These are phyloP conservation scores for Poecilia gillii DNA, from an alignment of 2,797 vertebrate species.

Conservation along the genomic window DNA sequence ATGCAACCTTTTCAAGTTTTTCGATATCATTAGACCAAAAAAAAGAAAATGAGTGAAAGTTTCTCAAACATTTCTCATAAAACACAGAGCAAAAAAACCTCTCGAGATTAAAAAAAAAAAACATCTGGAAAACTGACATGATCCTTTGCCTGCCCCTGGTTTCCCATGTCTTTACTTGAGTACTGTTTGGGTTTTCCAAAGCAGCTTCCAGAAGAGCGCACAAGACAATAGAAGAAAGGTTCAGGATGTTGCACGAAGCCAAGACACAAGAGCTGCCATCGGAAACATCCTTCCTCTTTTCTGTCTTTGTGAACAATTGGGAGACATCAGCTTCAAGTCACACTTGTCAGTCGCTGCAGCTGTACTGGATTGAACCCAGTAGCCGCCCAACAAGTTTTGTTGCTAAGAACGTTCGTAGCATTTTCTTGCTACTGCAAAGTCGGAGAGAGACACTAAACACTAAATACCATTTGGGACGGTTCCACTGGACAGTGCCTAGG, in stretches of 20 bases:
- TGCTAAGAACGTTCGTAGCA: background rate
- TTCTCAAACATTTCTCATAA: background rate
- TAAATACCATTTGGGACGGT: slow-evolving; percentile 14
- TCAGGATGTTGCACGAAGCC: slow-evolving; percentile 71
- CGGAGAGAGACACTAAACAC: background rate
- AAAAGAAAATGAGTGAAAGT: background rate
- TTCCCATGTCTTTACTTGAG: slow-evolving; percentile 50
- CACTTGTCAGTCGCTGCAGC: background rate
- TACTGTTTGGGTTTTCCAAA: slow-evolving; percentile 27
- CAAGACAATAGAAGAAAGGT: slow-evolving; percentile 69
- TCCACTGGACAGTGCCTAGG: slow-evolving; percentile 17
- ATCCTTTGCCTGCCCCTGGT: background rate
- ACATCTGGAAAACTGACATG: background rate
- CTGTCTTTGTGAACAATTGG: slow-evolving; percentile 25
- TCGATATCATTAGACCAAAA: background rate
- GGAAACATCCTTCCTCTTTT: slow-evolving; percentile 78
- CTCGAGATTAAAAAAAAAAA: background rate
- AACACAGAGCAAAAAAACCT: background rate
- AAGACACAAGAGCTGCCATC: slow-evolving; percentile 58
- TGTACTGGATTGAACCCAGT: background rate
- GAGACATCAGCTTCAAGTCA: background rate
- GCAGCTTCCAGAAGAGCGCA: slow-evolving; percentile 44
- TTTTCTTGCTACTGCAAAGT: background rate
- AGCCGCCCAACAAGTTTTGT: background rate
- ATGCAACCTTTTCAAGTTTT: background rate